phyloP scores from a whole-genome alignment of 2,888 invertebrate species.

The Pseudococcus viburni region DNA sequence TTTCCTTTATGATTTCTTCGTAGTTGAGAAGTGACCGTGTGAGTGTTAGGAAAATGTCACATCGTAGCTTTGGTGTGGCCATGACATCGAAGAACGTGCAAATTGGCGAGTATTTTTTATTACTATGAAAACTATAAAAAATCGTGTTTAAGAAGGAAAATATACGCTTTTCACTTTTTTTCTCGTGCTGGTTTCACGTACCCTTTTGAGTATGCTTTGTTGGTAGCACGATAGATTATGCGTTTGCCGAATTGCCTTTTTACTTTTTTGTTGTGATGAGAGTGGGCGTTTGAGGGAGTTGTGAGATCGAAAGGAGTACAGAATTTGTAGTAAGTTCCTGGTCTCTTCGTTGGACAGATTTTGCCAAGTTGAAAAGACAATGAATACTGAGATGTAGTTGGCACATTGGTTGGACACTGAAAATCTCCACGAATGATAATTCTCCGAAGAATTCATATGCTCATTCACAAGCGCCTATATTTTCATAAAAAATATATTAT shows the following conservation, averaged over 20 bases:
- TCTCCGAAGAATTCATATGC: neutral
- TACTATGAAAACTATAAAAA: neutral
- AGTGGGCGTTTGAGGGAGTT: neutral
- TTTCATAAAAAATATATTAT: neutral
- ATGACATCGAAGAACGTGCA: neutral
- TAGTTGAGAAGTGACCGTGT: conserved; percentile 1
- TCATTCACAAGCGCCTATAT: neutral
- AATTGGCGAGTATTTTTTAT: neutral
- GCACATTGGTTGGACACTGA: neutral
- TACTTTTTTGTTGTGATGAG: conserved; percentile 8
- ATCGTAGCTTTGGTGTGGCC: neutral
- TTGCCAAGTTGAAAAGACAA: neutral
- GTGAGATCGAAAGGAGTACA: neutral
- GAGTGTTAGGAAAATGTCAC: neutral
- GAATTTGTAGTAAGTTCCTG: neutral
- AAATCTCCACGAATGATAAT: neutral
- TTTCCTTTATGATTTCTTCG: neutral
- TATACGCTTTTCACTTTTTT: conserved; percentile 56
- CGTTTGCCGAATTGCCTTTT: conserved; percentile 29
- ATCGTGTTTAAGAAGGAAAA: conserved; percentile 47
- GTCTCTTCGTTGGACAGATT: neutral
- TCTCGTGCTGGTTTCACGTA: conserved; percentile 1
- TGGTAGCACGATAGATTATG: conserved; percentile 40
- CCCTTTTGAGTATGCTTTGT: neutral
- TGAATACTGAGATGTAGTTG: neutral